These are phyloP conservation scores for Lasiurus borealis DNA, from an alignment of 2,113 vertebrate genomes.

Conservation along the genomic window DNA sequence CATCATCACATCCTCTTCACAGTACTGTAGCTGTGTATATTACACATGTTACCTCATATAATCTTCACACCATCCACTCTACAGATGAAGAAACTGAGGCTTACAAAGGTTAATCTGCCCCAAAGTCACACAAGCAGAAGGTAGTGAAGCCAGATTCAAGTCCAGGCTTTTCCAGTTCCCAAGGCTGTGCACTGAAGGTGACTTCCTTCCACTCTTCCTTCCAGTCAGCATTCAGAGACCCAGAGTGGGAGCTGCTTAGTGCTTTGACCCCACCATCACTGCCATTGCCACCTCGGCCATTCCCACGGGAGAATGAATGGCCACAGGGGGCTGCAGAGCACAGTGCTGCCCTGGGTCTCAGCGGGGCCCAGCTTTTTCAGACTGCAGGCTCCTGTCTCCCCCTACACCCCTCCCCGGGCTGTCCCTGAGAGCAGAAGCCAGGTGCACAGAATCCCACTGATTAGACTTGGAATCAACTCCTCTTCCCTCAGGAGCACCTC, in stretches of 20 bases:
- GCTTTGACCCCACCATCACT: neutral
- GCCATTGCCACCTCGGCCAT: neutral
- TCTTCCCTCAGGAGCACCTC: neutral
- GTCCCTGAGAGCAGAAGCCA: neutral
- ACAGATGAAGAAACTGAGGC: neutral
- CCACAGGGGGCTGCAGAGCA: neutral
- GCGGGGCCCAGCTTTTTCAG: neutral
- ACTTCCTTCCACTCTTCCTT: neutral
- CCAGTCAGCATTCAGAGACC: neutral
- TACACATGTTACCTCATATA: fast-evolving
- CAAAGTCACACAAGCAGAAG: neutral
- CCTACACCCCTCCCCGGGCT: neutral
- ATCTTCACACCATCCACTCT: neutral
- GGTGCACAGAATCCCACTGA: neutral
- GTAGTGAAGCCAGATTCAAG: neutral
- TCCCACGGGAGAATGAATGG: fast-evolving
- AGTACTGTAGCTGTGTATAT: fast-evolving
- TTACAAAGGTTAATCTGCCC: neutral
- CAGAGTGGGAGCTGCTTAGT: neutral
- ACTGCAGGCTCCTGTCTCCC: neutral
- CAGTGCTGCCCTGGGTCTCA: neutral
- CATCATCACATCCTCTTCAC: fast-evolving
- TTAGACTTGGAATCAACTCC: neutral
- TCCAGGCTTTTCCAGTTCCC: neutral
- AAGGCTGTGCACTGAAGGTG: neutral